These are phyloP conservation scores for Mantis religiosa DNA, from an alignment of 2,888 invertebrate species.

Conservation along the genomic window DNA sequence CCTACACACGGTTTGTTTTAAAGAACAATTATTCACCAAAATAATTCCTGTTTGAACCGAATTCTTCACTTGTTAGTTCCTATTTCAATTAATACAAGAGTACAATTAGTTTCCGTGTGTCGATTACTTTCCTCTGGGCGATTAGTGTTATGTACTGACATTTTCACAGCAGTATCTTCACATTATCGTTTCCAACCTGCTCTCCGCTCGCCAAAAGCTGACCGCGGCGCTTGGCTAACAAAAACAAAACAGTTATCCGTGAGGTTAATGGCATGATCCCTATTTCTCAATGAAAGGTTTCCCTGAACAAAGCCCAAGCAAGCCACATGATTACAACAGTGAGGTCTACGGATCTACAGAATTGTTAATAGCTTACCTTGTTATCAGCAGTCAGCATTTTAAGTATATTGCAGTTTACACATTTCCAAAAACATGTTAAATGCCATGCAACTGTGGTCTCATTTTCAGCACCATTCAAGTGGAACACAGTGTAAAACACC, in stretches of 20 bases:
- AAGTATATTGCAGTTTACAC: background rate
- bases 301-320: background rate
- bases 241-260: background rate
- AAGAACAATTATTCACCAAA: no score
- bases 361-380: background rate
- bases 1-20: no score
- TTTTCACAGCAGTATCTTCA: background rate
- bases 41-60: no score
- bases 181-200: background rate
- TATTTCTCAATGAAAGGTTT: background rate
- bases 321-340: background rate
- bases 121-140: no score
- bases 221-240: background rate
- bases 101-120: no score
- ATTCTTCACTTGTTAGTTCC: no score
- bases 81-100: no score
- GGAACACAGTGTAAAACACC: background rate
- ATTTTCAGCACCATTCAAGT: background rate
- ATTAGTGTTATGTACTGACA: background rate
- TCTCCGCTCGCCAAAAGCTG: background rate
- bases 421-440: background rate
- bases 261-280: background rate
- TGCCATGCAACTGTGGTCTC: background rate
- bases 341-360: background rate
- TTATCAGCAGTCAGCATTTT: background rate